Conservation (phyloP, 2,888 invertebrate genomes). For the Hedya salicella region DNA sequence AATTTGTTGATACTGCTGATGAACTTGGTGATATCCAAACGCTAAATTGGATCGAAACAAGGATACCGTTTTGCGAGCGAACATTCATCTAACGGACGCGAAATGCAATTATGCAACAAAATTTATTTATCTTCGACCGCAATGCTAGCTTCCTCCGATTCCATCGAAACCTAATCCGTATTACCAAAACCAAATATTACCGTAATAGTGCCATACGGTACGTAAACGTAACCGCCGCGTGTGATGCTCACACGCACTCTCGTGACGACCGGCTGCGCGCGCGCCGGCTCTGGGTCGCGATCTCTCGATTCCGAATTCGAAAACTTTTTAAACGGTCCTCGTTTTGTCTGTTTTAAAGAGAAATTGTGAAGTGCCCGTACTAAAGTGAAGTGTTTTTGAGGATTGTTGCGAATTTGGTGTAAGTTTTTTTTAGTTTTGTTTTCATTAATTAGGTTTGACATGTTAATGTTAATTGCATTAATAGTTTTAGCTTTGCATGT, state of each 20-base stretch:
- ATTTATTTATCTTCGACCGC: conserved; percentile 13
- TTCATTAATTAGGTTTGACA: not conserved
- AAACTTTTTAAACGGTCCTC: conserved; percentile 42
- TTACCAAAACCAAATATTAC: conserved; percentile 64
- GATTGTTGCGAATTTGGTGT: conserved; percentile 33
- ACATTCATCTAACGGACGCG: conserved; percentile 13
- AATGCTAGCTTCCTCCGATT: conserved; percentile 25
- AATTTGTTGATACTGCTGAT: too few relatives aligned
- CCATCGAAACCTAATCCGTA: conserved; percentile 42
- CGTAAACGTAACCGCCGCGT: conserved; percentile 63
- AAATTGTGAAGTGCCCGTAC: conserved; percentile 43
- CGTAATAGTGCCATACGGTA: conserved; percentile 57
- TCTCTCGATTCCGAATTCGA: conserved; percentile 57
- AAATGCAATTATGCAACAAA: conserved; percentile 17
- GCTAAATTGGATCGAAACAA: conserved; percentile 1
- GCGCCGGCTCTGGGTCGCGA: conserved; percentile 61
- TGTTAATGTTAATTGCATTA: conserved; percentile 11
- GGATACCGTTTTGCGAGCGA: conserved; percentile 14
- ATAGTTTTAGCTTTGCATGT: conserved; percentile 1
- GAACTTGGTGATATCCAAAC: too few relatives aligned
- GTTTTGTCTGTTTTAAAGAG: conserved; percentile 25
- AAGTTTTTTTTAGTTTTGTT: conserved; percentile 28
- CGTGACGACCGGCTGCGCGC: conserved; percentile 65
- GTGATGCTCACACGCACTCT: conserved; percentile 64
- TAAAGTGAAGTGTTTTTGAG: conserved; percentile 34